Evolutionary conservation across 2,888 invertebrate genomes (phyloP), one percentile per base, ranked within the genome.

Genomic region (Leucophora obtusa): DNA sequence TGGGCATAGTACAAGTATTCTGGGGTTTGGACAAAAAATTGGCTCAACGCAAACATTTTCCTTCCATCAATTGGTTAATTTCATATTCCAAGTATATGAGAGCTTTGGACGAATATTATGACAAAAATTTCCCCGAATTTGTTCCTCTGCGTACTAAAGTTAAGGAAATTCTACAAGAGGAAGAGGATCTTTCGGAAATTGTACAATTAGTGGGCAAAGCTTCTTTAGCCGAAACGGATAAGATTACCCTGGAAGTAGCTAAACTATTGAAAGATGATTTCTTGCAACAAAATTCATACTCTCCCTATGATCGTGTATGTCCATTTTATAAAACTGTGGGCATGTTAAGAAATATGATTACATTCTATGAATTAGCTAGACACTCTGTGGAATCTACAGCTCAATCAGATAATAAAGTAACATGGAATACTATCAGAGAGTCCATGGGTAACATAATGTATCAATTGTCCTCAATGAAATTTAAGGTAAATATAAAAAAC

Each of bases 301-400:
- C 97, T 1, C 91, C 95, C 1, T 97, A 97, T 91, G 97, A 97
- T 91, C 94, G 98, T 81, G 99, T 96, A 93, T 99, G 99, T 89
- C 99, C 99, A 86, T 99, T 99, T 93, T 99, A 98, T 93, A 99
- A 99, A 93, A 99, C 99, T 0, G 97, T 97, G 75, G 98, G 98
- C 85, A 99, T 99, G 99, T 91, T 99, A 87, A 94, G 93, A 89
- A 99, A 99, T 92, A 98, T 99, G 92, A 97, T 99, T 88, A 92
- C 96, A 72, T 98, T 99, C 92, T 98, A 98, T 91, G 98, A 98
- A 90, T 94, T 97, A 94, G 95, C 99, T 35, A 94, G 97, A 70
- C 97, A 98, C 90, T 96, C 98, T 1, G 98, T 99, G 0, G 98
- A 98, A 91, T 94, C 96, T 76, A 99, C 99, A 33, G 96, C 98